phyloP scores from a whole-genome alignment of 2,888 invertebrate genomes.

The Cyrtodaria siliqua region DNA sequence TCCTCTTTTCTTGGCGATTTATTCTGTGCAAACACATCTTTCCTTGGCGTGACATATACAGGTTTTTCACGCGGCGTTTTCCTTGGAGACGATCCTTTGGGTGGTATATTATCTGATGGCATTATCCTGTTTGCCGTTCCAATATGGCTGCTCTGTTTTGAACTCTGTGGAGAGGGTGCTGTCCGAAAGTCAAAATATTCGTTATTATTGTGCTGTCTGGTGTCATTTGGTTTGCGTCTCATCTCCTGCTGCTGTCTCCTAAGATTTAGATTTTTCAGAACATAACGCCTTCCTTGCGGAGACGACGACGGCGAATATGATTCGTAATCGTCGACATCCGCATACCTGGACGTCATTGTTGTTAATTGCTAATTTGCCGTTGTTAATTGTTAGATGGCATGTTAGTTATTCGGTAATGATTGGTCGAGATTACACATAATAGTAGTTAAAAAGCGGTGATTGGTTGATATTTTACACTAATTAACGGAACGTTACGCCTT shows the following conservation, averaged over 20 bases:
- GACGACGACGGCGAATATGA: constrained; percentile 39
- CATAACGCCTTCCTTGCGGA: constrained; percentile 52
- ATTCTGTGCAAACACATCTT: constrained; percentile 24
- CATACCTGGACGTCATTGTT: constrained; percentile 57
- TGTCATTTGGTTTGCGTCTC: not conserved
- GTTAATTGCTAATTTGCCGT: not conserved
- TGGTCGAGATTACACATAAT: too few species aligned
- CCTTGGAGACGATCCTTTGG: constrained; percentile 27
- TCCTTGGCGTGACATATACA: constrained; percentile 40
- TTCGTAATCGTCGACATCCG: constrained; percentile 31
- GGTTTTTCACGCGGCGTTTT: constrained; percentile 47
- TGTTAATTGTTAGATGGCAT: too few species aligned
- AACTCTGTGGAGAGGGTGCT: constrained; percentile 39
- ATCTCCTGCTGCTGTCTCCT: constrained; percentile 22
- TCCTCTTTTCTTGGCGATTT: not conserved
- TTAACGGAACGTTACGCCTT: too few species aligned
- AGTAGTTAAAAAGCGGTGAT: too few species aligned
- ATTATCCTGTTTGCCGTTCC: constrained; percentile 55
- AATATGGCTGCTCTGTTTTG: constrained; percentile 46
- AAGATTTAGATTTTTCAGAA: constrained; percentile 55
- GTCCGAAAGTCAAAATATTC: constrained; percentile 42
- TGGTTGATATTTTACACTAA: too few species aligned
- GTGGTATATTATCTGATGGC: constrained; percentile 30
- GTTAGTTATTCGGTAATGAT: too few species aligned
- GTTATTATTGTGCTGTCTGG: constrained; percentile 12